phyloP scores from a whole-genome alignment of 2,888 invertebrate species.

The Lepidocyrtinus sp. region DNA sequence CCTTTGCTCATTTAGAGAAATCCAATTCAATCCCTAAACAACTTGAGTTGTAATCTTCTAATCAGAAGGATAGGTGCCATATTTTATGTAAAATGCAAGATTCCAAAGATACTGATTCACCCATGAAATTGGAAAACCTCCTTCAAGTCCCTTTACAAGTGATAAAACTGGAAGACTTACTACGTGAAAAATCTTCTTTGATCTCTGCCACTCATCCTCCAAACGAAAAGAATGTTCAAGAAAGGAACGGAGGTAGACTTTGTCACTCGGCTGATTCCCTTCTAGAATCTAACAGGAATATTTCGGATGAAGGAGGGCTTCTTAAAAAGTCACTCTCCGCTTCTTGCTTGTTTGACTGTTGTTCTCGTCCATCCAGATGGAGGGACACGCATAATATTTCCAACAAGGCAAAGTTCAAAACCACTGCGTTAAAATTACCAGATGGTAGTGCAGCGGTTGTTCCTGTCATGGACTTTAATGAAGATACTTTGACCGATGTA shows the following conservation, averaged over 20 bases:
- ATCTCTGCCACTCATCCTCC: neutral
- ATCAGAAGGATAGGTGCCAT: too few relatives aligned
- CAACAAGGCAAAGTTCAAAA: conserved; percentile 28
- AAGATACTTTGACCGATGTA: conserved; percentile 3
- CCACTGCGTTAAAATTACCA: conserved; percentile 20
- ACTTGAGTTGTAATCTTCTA: too few relatives aligned
- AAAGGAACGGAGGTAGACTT: neutral
- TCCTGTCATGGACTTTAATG: conserved; percentile 36
- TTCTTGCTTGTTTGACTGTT: conserved; percentile 43
- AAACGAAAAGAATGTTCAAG: too few relatives aligned
- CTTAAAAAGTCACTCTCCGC: neutral
- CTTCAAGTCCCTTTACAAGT: conserved; percentile 44
- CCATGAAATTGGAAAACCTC: conserved; percentile 35
- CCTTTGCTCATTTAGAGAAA: too few relatives aligned
- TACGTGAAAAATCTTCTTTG: conserved; percentile 27
- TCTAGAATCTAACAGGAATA: neutral
- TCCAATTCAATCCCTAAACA: too few relatives aligned
- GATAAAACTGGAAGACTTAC: conserved; percentile 43
- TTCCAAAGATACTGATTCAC: too few relatives aligned
- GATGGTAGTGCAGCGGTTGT: conserved; percentile 26
- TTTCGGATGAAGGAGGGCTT: neutral
- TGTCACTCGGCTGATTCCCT: conserved; percentile 23
- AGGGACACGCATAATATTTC: conserved; percentile 14
- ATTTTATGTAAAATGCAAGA: too few relatives aligned
- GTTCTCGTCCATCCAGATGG: conserved; percentile 26